These are phyloP conservation scores for Halesus radiatus DNA, from an alignment of 1,140 invertebrate genomes.

Conservation along the genomic window DNA sequence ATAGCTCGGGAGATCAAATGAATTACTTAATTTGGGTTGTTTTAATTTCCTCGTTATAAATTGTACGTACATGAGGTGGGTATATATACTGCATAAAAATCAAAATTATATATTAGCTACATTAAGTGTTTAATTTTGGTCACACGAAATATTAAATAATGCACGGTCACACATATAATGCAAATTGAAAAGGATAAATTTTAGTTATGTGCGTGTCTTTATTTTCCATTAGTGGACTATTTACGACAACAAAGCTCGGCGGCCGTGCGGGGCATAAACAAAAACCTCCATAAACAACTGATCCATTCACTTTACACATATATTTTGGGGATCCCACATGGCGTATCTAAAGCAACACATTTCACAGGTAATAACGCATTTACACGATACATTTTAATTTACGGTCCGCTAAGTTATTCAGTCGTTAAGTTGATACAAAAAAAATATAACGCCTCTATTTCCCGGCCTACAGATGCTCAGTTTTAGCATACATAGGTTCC, in stretches of 20 bases:
- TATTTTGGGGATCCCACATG: slow-evolving; percentile 27
- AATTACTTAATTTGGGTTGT: too few species aligned
- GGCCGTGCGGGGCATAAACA: slow-evolving; percentile 22
- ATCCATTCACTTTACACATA: slow-evolving; percentile 20
- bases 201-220: slow-evolving; percentile 1
- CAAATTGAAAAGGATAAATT: slow-evolving; percentile 2
- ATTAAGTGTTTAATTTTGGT: too few species aligned
- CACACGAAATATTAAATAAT: too few species aligned
- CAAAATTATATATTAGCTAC: too few species aligned
- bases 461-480: background rate
- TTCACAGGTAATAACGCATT: slow-evolving; percentile 38
- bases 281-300: slow-evolving; percentile 37
- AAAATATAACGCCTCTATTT: background rate
- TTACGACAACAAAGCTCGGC: slow-evolving; percentile 27
- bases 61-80: too few species aligned
- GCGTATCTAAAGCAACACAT: slow-evolving; percentile 41
- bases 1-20: background rate
- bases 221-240: slow-evolving; percentile 33
- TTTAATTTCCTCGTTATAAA: too few species aligned
- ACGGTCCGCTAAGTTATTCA: slow-evolving; percentile 24
- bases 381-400: slow-evolving; percentile 30
- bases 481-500: too few species aligned
- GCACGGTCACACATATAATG: background rate
- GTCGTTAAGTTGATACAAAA: slow-evolving; percentile 18
- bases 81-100: too few species aligned